Evolutionary conservation across 1,140 invertebrate genomes (phyloP).

Genomic region (Rhyzopertha dominica): DNA sequence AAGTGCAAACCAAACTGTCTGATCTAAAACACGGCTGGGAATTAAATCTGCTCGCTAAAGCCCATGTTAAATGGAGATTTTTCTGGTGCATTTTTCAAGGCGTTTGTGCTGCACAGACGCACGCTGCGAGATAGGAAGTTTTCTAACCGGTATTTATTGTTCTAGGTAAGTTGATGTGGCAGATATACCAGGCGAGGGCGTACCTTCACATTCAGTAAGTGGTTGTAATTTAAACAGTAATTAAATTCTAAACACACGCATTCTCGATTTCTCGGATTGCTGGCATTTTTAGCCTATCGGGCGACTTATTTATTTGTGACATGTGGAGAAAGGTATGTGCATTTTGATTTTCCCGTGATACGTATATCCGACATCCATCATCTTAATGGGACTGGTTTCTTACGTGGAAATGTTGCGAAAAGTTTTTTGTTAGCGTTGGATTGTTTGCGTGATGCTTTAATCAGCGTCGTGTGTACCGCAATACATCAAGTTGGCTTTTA

Average conservation of each 20-base stretch:
- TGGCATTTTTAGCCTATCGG: slow-evolving; percentile 17
- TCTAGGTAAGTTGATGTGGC: too few species aligned
- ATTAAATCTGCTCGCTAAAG: slow-evolving; percentile 40
- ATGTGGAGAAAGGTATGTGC: slow-evolving; percentile 32
- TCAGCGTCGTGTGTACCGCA: too few species aligned
- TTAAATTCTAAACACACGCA: slow-evolving; percentile 23
- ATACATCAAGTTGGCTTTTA: too few species aligned
- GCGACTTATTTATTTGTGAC: slow-evolving; percentile 21
- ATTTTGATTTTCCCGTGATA: slow-evolving; percentile 35
- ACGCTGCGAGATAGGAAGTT: too few species aligned
- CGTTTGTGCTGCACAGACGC: too few species aligned
- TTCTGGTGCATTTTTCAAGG: too few species aligned
- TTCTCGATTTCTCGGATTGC: slow-evolving; percentile 23
- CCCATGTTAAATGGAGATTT: slow-evolving; percentile 31
- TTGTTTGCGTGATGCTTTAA: slow-evolving; percentile 28
- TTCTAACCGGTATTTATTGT: too few species aligned
- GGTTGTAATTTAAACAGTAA: slow-evolving; percentile 18
- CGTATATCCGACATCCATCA: slow-evolving; percentile 28
- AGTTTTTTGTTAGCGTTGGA: slow-evolving; percentile 21
- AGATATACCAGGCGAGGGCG: too few species aligned
- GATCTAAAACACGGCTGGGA: slow-evolving; percentile 38
- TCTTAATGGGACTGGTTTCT: slow-evolving; percentile 31
- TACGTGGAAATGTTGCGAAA: slow-evolving; percentile 27
- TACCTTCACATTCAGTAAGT: too few species aligned
- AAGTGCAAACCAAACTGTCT: slow-evolving; percentile 39